phyloP scores from a whole-genome alignment of 30 jellyfish, hydroid and myxozoan genomes.

The Haliclystus octoradiatus region DNA sequence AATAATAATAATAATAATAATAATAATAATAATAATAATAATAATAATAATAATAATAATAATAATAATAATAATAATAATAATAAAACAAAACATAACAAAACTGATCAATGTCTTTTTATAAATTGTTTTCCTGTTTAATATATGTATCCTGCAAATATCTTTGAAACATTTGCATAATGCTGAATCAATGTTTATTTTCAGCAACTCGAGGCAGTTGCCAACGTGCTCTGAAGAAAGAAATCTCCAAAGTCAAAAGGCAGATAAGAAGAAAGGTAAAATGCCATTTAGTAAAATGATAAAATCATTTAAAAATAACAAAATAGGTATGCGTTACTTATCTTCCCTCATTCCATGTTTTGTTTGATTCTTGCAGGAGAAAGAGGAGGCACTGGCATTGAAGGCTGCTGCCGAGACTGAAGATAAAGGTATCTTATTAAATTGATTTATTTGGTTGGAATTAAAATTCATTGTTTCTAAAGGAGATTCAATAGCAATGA shows the following conservation, averaged over 20 bases:
- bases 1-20: neutral
- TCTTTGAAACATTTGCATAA: too few species aligned
- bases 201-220: conserved; percentile 66
- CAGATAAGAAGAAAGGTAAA: conserved; percentile 50
- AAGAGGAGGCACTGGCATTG: neutral
- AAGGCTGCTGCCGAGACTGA: conserved; percentile 6
- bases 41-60: neutral
- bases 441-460: too few species aligned
- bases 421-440: neutral
- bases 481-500: too few species aligned
- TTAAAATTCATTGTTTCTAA: too few species aligned
- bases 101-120: too few species aligned
- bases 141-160: too few species aligned
- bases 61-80: neutral
- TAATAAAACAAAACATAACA: too few species aligned
- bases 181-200: too few species aligned
- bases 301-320: neutral
- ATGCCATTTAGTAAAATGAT: neutral
- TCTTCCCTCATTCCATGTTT: neutral
- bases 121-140: too few species aligned
- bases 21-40: neutral
- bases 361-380: neutral
- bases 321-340: neutral
- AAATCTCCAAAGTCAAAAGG: conserved; percentile 53
- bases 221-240: conserved; percentile 74